Percentiles rank a stretch among this genome's conserved stretches.
These are phyloP conservation scores for Ptyas mucosa DNA, from an alignment of 2,113 vertebrate genomes.

Conservation along the genomic window DNA sequence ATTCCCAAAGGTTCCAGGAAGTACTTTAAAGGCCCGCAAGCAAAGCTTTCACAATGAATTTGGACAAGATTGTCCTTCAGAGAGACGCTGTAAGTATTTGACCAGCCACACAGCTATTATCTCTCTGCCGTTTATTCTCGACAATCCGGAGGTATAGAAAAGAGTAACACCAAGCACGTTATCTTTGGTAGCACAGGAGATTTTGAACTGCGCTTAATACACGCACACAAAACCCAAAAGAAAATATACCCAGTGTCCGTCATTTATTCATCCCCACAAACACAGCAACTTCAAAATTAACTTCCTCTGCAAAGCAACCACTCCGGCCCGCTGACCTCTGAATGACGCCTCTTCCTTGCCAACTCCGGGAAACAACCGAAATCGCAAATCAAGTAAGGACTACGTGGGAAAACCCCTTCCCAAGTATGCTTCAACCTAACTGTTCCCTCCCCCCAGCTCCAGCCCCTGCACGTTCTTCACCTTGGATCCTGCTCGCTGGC, in stretches of 20 bases:
- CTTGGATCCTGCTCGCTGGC: slow-evolving; percentile 14
- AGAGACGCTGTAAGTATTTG: not conserved
- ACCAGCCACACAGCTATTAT: not conserved
- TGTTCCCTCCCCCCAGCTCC: too few relatives aligned
- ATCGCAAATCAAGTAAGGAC: not conserved
- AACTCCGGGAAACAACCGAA: not conserved
- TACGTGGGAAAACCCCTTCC: not conserved
- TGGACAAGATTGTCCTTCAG: not conserved
- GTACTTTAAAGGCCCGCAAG: not conserved
- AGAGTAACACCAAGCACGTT: not conserved
- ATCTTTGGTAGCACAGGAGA: too few relatives aligned
- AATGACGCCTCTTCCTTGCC: not conserved
- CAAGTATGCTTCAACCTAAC: too few relatives aligned
- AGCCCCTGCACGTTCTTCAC: not conserved
- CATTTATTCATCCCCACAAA: too few relatives aligned
- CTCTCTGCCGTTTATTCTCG: not conserved
- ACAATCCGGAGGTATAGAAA: not conserved
- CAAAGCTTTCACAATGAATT: not conserved
- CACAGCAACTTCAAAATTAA: not conserved
- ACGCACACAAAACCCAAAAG: not conserved
- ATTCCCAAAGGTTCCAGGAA: not conserved
- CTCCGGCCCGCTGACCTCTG: not conserved
- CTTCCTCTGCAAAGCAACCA: not conserved
- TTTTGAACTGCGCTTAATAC: not conserved
- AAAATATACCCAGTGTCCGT: not conserved